Percentiles rank a stretch among this genome's conserved stretches.
phyloP scores from a whole-genome alignment of 2,113 vertebrate genomes.

The Percina caprodes region DNA sequence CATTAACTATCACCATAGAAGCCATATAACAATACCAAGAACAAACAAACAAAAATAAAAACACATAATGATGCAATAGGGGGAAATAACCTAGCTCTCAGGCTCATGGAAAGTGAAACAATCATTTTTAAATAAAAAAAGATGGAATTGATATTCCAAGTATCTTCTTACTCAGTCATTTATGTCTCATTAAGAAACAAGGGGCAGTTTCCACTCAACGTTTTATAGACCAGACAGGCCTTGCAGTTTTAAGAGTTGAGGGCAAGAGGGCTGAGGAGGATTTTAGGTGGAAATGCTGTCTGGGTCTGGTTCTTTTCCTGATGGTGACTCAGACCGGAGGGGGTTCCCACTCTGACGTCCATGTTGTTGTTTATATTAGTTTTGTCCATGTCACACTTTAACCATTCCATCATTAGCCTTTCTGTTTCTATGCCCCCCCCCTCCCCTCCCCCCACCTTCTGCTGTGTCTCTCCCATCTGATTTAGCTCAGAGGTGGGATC shows the following conservation, averaged over 20 bases:
- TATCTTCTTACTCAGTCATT: not conserved
- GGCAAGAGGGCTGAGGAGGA: slow-evolving; percentile 4
- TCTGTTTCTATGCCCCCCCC: slow-evolving; percentile 16
- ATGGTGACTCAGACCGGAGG: slow-evolving; percentile 58
- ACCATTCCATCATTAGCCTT: slow-evolving; percentile 19
- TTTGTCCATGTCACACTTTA: slow-evolving; percentile 42
- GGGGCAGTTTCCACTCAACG: slow-evolving; percentile 24
- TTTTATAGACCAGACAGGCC: slow-evolving; percentile 46
- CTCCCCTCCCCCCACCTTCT: not conserved
- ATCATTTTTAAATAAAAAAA: not conserved
- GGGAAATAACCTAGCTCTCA: not conserved
- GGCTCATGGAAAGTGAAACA: not conserved
- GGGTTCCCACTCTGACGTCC: slow-evolving; percentile 43
- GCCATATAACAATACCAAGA: slow-evolving; percentile 1
- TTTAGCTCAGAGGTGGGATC: slow-evolving; percentile 24
- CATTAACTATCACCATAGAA: slow-evolving; percentile 18
- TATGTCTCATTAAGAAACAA: slow-evolving; percentile 13
- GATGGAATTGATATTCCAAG: not conserved
- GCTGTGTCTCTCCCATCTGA: slow-evolving; percentile 6
- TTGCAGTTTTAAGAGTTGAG: slow-evolving; percentile 46
- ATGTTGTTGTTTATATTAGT: slow-evolving; percentile 27
- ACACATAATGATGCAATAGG: not conserved
- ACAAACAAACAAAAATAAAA: not conserved
- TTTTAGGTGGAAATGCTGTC: slow-evolving; percentile 56
- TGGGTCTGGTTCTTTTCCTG: slow-evolving; percentile 74